Conservation (phyloP, 1,140 invertebrate genomes). For the Diachasma alloeum region DNA sequence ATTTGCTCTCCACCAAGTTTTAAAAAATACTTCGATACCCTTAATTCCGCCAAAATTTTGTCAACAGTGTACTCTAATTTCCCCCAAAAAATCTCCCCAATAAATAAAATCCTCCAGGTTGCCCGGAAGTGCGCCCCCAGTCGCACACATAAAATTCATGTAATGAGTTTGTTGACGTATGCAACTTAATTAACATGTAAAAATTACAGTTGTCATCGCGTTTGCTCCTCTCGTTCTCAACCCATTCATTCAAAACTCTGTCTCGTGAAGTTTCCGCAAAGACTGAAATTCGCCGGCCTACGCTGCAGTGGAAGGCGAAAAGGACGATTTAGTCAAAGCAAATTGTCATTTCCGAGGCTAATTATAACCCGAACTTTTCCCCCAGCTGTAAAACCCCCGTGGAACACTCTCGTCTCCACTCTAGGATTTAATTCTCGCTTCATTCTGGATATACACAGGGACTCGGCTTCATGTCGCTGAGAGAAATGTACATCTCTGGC, state of each 20-base stretch:
- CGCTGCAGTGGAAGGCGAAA: background rate
- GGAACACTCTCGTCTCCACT: background rate
- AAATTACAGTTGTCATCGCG: background rate
- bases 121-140: too few relatives aligned
- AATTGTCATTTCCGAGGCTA: conserved; percentile 36
- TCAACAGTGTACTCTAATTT: too few relatives aligned
- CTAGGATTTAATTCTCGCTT: background rate
- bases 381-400: background rate
- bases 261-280: background rate
- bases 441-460: background rate
- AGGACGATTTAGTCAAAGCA: conserved; percentile 33
- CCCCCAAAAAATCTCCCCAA: too few relatives aligned
- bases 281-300: conserved; percentile 11
- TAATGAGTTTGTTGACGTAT: background rate
- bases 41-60: too few relatives aligned
- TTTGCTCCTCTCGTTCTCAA: background rate
- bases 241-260: background rate
- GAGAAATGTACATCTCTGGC: background rate
- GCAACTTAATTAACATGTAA: background rate
- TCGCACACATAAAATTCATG: background rate
- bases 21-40: too few relatives aligned
- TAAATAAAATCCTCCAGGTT: too few relatives aligned
- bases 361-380: conserved; percentile 30
- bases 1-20: too few relatives aligned
- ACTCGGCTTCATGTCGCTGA: background rate